Conservation (phyloP, 2,797 vertebrate genomes). For the Leucoraja ocellata region DNA sequence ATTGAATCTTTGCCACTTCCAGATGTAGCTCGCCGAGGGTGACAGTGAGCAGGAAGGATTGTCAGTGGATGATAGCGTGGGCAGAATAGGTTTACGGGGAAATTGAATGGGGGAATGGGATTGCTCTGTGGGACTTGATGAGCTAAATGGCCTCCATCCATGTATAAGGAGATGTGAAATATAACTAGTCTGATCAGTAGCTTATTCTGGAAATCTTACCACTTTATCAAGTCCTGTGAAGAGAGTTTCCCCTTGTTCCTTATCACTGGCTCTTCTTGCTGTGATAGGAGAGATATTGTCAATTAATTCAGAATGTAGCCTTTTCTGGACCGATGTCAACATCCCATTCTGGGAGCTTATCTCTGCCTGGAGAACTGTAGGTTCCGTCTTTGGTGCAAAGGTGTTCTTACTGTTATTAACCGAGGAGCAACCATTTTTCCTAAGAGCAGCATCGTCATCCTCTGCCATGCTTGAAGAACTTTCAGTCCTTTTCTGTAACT, state of each 20-base stretch:
- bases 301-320: conserved; percentile 21
- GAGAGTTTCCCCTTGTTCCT: neutral
- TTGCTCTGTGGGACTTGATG: too few species aligned
- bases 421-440: neutral
- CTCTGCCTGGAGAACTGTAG: neutral
- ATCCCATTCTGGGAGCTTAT: neutral
- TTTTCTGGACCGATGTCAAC: neutral
- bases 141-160: too few species aligned
- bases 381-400: neutral
- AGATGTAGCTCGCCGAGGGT: neutral
- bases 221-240: conserved; percentile 25
- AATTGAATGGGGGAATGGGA: too few species aligned
- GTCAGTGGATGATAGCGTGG: too few species aligned
- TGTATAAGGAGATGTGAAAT: too few species aligned
- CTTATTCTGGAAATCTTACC: neutral
- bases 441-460: neutral
- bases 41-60: too few species aligned
- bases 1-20: neutral
- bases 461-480: fast-evolving
- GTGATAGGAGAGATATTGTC: neutral
- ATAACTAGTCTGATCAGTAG: neutral
- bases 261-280: neutral
- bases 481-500: neutral
- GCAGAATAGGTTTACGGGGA: too few species aligned
- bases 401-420: neutral